Evolutionary conservation across 2,113 vertebrate genomes (phyloP).

Genomic region (Ellobius talpinus): DNA sequence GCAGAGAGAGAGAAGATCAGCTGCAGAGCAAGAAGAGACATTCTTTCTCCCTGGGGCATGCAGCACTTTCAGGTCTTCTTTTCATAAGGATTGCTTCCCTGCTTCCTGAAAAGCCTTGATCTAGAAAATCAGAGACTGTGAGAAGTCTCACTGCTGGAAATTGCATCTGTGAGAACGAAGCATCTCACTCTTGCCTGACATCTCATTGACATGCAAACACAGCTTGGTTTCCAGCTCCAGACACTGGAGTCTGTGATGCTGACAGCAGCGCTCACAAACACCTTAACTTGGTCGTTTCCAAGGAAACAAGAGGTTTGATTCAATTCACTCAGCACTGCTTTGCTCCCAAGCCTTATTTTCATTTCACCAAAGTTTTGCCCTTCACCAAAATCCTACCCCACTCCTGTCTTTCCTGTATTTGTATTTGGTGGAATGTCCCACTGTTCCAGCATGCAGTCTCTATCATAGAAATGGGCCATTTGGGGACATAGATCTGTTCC

Average conservation of each 20-base stretch:
- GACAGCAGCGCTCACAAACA: not conserved
- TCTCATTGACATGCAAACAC: not conserved
- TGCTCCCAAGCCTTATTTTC: constrained; percentile 12
- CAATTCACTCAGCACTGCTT: not conserved
- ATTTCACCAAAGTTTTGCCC: not conserved
- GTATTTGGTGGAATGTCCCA: not conserved
- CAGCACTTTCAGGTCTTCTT: not conserved
- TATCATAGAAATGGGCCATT: not conserved
- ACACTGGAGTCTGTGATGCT: not conserved
- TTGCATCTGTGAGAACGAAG: not conserved
- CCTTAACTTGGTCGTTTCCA: constrained; percentile 42
- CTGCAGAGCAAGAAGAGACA: not conserved
- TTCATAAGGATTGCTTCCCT: not conserved
- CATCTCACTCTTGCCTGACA: not conserved
- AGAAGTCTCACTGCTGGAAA: not conserved
- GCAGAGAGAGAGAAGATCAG: not conserved
- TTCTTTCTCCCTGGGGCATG: not conserved
- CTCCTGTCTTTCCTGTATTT: not conserved
- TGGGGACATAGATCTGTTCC: not conserved
- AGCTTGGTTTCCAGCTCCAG: not conserved
- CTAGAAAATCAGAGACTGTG: not conserved
- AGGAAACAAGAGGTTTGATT: constrained; percentile 42
- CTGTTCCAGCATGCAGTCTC: rapidly evolving
- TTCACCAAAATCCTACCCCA: not conserved
- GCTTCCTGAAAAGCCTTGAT: constrained; percentile 17